These are phyloP conservation scores for Catotricha subobsoleta DNA, from an alignment of 2,888 invertebrate species.

Conservation along the genomic window DNA sequence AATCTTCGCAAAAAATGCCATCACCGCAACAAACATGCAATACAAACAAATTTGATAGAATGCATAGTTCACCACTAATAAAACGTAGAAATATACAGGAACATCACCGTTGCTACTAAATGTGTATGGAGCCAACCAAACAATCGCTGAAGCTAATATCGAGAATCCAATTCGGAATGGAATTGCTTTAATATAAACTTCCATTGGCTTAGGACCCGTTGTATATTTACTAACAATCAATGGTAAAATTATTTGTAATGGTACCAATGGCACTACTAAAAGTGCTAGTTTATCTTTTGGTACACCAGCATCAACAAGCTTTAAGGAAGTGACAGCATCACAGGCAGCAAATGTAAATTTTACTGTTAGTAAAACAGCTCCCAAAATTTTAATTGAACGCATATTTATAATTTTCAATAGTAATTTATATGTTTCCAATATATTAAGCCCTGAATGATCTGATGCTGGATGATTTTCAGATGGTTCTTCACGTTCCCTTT, in stretches of 20 bases:
- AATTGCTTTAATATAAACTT: conserved; percentile 73
- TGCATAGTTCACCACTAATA: conserved; percentile 63
- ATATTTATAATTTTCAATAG: conserved; percentile 68
- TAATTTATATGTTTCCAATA: conserved; percentile 61
- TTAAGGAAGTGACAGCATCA: conserved; percentile 86
- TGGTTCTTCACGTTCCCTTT: conserved; percentile 43
- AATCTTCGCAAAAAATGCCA: conserved; percentile 95
- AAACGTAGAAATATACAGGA: conserved; percentile 56
- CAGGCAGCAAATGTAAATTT: conserved; percentile 91
- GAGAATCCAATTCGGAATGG: conserved; percentile 77
- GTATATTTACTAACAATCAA: conserved; percentile 57
- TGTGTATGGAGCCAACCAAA: conserved; percentile 60
- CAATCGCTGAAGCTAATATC: conserved; percentile 61
- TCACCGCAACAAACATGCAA: conserved; percentile 92
- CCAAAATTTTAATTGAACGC: conserved; percentile 60
- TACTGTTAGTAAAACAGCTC: conserved; percentile 67
- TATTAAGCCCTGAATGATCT: conserved; percentile 24
- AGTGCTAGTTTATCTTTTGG: conserved; percentile 88
- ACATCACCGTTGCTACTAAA: conserved; percentile 44
- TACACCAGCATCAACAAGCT: conserved; percentile 89
- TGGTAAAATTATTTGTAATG: conserved; percentile 84
- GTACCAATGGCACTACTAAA: conserved; percentile 82
- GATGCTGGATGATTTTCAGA: conserved; percentile 6
- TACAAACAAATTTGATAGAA: conserved; percentile 89
- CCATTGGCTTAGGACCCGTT: conserved; percentile 73